phyloP scores from a whole-genome alignment of 1,140 invertebrate genomes.

The Philopotamus ludificatus region DNA sequence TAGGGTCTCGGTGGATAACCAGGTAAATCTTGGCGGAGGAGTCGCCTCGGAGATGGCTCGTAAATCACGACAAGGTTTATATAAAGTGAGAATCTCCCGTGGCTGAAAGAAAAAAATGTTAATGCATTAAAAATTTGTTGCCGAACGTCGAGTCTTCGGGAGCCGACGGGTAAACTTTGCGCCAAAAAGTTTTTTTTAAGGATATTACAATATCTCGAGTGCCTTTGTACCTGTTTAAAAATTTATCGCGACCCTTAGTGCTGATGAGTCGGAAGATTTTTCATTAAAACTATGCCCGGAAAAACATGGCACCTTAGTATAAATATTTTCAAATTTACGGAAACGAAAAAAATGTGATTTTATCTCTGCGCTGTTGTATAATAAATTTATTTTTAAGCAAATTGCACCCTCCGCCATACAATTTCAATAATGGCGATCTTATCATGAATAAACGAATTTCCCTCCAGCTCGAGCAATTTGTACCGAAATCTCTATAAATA shows the following conservation, averaged over 20 bases:
- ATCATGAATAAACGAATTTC: too few species aligned
- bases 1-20: neutral
- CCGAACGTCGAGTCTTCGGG: neutral
- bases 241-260: neutral
- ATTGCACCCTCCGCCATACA: too few species aligned
- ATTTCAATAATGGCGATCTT: too few species aligned
- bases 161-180: neutral
- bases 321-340: too few species aligned
- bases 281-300: neutral
- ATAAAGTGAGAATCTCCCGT: neutral
- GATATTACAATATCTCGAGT: neutral
- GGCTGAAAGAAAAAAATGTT: neutral
- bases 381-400: too few species aligned
- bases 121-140: neutral
- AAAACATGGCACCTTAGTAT: too few species aligned
- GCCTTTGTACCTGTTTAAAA: slow-evolving; percentile 1
- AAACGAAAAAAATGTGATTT: too few species aligned
- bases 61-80: neutral
- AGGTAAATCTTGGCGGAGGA: neutral
- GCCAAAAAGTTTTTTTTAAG: neutral
- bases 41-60: neutral
- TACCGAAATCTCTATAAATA: too few species aligned
- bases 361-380: too few species aligned
- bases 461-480: too few species aligned
- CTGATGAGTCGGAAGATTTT: neutral